Conservation (phyloP, 2,113 vertebrate species). For the Gymnarchus niloticus region DNA sequence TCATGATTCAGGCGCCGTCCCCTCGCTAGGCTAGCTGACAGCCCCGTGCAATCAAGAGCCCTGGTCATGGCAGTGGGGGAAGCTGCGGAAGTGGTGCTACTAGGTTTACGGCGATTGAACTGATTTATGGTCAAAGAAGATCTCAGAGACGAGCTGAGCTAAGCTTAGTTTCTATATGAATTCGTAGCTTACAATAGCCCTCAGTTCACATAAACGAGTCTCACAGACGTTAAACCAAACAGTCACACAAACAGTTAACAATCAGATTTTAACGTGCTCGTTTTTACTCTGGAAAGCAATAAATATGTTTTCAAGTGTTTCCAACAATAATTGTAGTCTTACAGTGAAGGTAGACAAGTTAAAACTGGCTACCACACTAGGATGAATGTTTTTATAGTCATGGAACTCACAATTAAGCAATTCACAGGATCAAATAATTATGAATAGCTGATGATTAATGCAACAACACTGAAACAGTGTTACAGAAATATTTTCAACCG, state of each 20-base stretch:
- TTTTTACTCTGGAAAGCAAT: not conserved
- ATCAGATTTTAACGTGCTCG: not conserved
- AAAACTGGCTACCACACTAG: not conserved
- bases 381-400: not conserved
- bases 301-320: not conserved
- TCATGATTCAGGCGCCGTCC: constrained; percentile 25
- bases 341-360: not conserved
- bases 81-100: not conserved
- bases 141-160: no score
- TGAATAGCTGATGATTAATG: not conserved
- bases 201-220: no score
- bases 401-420: not conserved
- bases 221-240: not conserved
- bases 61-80: not conserved
- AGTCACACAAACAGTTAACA: not conserved
- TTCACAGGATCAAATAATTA: not conserved
- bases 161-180: not conserved
- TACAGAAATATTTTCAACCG: not conserved
- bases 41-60: constrained; percentile 1
- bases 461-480: not conserved
- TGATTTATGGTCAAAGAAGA: not conserved
- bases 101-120: not conserved
- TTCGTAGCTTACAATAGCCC: not conserved
- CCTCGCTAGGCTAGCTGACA: not conserved
- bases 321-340: not conserved